Conservation (phyloP, 1,140 invertebrate species). For the Neodiprion lecontei region DNA sequence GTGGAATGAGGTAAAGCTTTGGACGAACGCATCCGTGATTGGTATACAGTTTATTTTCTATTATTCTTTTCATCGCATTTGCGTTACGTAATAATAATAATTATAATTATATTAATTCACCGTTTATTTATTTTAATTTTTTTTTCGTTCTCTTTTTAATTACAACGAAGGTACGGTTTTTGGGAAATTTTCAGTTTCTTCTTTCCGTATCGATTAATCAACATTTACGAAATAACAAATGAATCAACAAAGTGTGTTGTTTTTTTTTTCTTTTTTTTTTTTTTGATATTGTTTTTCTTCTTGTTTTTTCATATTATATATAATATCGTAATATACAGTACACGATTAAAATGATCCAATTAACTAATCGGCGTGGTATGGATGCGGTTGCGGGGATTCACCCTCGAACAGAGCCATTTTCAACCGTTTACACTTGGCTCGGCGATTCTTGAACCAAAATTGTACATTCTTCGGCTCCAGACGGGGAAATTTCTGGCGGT, state of each 20-base stretch:
- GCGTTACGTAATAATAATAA: slow-evolving; percentile 3
- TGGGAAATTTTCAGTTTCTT: too few species aligned
- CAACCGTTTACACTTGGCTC: slow-evolving; percentile 94
- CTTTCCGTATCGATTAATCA: slow-evolving; percentile 12
- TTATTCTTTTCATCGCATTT: not conserved
- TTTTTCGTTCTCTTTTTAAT: not conserved
- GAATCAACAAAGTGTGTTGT: not conserved
- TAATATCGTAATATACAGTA: not conserved
- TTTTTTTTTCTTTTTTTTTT: slow-evolving; percentile 14
- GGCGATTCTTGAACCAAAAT: slow-evolving; percentile 95
- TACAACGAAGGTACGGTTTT: not conserved
- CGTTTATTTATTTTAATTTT: too few species aligned
- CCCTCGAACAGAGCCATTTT: slow-evolving; percentile 83
- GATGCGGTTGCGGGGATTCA: slow-evolving; percentile 66
- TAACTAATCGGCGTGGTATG: slow-evolving; percentile 58
- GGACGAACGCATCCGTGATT: not conserved
- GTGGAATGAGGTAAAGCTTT: too few species aligned
- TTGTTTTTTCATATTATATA: not conserved
- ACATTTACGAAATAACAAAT: slow-evolving; percentile 11
- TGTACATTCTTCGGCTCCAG: slow-evolving; percentile 98
- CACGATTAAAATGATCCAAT: slow-evolving; percentile 3
- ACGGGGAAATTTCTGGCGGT: slow-evolving; percentile 94
- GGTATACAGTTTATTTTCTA: not conserved
- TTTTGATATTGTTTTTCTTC: not conserved
- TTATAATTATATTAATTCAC: not conserved